These are phyloP conservation scores for Mya arenaria DNA, from an alignment of 1,140 invertebrate species.

Conservation along the genomic window DNA sequence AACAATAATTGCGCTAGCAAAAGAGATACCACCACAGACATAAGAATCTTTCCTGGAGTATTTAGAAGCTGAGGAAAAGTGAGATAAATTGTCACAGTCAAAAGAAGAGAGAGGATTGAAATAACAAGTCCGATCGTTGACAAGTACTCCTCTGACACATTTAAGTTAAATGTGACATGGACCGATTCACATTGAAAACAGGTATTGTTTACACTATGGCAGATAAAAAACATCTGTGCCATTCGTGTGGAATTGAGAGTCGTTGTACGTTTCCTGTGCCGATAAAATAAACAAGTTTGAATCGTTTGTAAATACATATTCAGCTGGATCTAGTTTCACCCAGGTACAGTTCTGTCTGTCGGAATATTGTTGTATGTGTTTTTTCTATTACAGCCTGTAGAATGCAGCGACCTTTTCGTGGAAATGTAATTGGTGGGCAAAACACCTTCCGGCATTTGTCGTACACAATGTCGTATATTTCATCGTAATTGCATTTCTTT, in stretches of 20 bases:
- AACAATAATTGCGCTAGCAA: constrained; percentile 81
- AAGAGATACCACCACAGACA: constrained; percentile 80
- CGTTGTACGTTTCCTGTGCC: neutral
- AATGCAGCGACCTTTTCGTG: no score
- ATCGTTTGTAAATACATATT: constrained; percentile 11
- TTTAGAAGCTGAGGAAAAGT: constrained; percentile 80
- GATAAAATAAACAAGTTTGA: constrained; percentile 5
- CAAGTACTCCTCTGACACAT: neutral
- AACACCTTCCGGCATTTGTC: no score
- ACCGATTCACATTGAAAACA: neutral
- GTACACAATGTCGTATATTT: no score
- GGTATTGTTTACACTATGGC: neutral
- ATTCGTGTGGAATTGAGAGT: neutral
- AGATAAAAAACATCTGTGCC: constrained; percentile 24
- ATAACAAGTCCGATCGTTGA: neutral
- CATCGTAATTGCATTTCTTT: no score
- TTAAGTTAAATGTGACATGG: neutral
- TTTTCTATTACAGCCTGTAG: no score
- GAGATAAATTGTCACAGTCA: constrained; percentile 76
- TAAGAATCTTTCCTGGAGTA: constrained; percentile 82
- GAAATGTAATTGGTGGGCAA: no score
- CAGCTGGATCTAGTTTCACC: neutral
- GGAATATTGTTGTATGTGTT: no score
- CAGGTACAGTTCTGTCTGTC: neutral
- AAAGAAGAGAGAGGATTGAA: constrained; percentile 44